Evolutionary conservation across 2,888 invertebrate genomes (phyloP).

Genomic region (Cephus rjabovi): DNA sequence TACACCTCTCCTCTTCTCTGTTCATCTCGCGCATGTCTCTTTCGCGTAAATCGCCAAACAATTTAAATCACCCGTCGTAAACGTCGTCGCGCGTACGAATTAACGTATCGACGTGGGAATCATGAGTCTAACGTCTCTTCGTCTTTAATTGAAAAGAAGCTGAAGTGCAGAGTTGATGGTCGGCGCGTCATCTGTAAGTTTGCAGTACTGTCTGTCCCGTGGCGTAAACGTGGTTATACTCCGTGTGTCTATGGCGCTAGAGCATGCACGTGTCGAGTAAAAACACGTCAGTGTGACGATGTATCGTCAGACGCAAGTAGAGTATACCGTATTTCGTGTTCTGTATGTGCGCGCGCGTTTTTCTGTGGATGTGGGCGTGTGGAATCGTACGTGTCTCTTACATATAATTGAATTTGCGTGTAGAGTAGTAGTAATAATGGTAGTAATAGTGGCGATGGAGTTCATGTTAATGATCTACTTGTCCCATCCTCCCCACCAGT

Average conservation of each 20-base stretch:
- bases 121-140: background rate
- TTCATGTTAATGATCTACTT: constrained; percentile 47
- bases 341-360: constrained; percentile 33
- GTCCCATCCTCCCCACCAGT: constrained; percentile 63
- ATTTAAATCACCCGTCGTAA: background rate
- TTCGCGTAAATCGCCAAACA: background rate
- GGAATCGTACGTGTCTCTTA: constrained; percentile 54
- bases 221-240: background rate
- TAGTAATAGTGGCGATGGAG: constrained; percentile 53
- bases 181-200: background rate
- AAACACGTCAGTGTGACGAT: background rate
- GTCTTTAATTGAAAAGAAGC: background rate
- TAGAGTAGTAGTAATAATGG: constrained; percentile 61
- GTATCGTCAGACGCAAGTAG: background rate
- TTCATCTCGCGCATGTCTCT: constrained; percentile 12
- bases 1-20: background rate
- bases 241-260: constrained; percentile 10
- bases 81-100: background rate
- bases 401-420: constrained; percentile 63
- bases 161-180: background rate
- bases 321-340: constrained; percentile 11
- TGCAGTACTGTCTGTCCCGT: background rate
- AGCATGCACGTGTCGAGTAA: background rate
- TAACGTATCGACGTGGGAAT: background rate
- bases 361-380: background rate